A percentile compares a stretch with the other conserved stretches of the same genome.
These are phyloP conservation scores for Tapirus terrestris DNA, from an alignment of 2,113 vertebrate genomes.

Conservation along the genomic window DNA sequence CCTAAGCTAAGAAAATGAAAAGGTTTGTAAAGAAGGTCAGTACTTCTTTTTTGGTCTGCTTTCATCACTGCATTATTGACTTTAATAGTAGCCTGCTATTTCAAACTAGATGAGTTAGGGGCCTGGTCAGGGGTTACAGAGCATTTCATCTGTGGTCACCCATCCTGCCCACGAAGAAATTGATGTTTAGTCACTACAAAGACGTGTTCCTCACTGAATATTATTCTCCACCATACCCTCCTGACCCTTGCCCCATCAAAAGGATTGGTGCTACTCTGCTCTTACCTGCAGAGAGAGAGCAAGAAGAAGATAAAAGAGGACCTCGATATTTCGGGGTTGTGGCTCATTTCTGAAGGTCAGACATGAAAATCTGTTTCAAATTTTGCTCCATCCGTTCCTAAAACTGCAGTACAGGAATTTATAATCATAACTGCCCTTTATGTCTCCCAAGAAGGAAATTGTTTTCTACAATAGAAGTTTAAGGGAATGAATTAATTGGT, in stretches of 20 bases:
- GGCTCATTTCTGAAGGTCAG: background rate
- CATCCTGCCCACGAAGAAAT: background rate
- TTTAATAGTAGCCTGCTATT: constrained; percentile 44
- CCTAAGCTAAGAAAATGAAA: constrained; percentile 49
- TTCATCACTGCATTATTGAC: constrained; percentile 6
- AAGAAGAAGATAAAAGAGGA: background rate
- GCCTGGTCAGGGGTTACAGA: background rate
- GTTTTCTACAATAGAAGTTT: background rate
- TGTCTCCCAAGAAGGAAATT: background rate
- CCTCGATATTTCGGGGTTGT: background rate
- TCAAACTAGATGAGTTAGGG: constrained; percentile 27
- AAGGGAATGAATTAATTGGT: background rate
- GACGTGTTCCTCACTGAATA: background rate
- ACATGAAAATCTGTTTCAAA: background rate
- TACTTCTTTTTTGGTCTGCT: background rate
- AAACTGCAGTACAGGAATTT: background rate
- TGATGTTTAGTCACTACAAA: background rate
- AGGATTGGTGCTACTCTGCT: background rate
- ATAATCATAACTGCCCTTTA: background rate
- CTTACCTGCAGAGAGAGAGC: background rate
- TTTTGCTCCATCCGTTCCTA: background rate
- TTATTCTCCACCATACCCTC: background rate
- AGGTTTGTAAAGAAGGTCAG: constrained; percentile 4
- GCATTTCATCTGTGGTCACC: background rate
- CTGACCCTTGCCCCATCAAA: background rate